A percentile compares a stretch with the other conserved stretches of the same genome.
These are phyloP conservation scores for Galleria mellonella DNA, from an alignment of 1,140 invertebrate species.

Conservation along the genomic window DNA sequence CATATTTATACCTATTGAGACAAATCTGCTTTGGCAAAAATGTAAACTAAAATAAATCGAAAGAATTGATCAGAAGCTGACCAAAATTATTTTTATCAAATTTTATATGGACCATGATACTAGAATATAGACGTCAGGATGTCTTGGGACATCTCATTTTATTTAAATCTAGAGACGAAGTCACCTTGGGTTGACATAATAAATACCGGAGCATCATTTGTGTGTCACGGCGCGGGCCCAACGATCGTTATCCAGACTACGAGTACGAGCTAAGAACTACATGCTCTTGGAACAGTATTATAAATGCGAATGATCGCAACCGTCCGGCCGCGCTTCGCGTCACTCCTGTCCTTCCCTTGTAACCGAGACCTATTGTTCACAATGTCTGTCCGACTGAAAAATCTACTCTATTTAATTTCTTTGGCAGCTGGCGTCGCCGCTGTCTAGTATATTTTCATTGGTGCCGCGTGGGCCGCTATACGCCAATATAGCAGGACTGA, in stretches of 20 bases:
- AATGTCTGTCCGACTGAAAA: conserved; percentile 52
- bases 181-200: conserved; percentile 4
- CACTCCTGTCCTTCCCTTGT: conserved; percentile 44
- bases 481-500: conserved; percentile 49
- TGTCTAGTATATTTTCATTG: conserved; percentile 59
- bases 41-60: too few relatives aligned
- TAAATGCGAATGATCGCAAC: neutral
- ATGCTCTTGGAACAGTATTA: neutral
- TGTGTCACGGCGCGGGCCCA: neutral
- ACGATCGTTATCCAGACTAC: neutral
- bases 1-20: too few relatives aligned
- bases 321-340: conserved; percentile 18
- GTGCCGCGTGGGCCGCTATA: conserved; percentile 39
- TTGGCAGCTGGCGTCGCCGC: conserved; percentile 47
- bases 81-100: too few relatives aligned
- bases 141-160: too few relatives aligned
- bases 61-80: too few relatives aligned
- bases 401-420: conserved; percentile 64
- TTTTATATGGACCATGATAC: too few relatives aligned
- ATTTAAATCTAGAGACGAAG: too few relatives aligned
- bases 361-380: conserved; percentile 56
- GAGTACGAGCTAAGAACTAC: too few relatives aligned
- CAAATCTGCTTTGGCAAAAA: too few relatives aligned
- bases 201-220: conserved; percentile 1
- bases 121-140: too few relatives aligned